These are phyloP conservation scores for Oncorhynchus keta DNA, from an alignment of 2,113 vertebrate genomes.

Conservation along the genomic window DNA sequence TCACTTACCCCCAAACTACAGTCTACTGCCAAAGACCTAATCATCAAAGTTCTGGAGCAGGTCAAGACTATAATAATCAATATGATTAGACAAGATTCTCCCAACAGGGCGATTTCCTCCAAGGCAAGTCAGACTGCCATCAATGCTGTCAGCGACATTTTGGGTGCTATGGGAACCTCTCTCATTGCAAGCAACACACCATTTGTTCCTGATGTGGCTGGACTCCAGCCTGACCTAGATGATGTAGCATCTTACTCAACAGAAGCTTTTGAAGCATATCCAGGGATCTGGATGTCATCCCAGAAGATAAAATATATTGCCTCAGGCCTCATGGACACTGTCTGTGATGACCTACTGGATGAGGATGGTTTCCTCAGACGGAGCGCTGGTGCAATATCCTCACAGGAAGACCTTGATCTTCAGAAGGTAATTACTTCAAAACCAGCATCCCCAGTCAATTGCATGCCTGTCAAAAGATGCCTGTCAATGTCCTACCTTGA, in stretches of 20 bases:
- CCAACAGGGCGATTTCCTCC: neutral
- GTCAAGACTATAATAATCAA: neutral
- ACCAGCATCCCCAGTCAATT: too few relatives aligned
- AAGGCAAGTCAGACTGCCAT: neutral
- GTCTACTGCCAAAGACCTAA: neutral
- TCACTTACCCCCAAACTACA: neutral
- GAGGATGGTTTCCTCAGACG: neutral
- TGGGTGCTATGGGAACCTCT: neutral
- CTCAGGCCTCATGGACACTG: constrained; percentile 1
- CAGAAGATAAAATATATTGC: neutral
- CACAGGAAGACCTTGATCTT: neutral
- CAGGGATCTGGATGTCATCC: neutral
- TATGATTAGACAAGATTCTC: constrained; percentile 4
- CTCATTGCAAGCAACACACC: neutral
- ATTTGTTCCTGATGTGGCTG: neutral
- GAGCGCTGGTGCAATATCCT: neutral
- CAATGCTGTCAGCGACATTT: neutral
- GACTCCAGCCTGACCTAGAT: neutral
- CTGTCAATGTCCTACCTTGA: neutral
- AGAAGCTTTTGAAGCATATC: neutral
- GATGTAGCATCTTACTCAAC: neutral
- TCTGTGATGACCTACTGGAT: neutral
- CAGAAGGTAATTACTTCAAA: neutral
- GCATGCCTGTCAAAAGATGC: neutral
- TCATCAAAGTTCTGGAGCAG: constrained; percentile 2